Base-by-base conservation (phyloP, 2,888 invertebrate species). In the Oscheius sp. region DNA sequence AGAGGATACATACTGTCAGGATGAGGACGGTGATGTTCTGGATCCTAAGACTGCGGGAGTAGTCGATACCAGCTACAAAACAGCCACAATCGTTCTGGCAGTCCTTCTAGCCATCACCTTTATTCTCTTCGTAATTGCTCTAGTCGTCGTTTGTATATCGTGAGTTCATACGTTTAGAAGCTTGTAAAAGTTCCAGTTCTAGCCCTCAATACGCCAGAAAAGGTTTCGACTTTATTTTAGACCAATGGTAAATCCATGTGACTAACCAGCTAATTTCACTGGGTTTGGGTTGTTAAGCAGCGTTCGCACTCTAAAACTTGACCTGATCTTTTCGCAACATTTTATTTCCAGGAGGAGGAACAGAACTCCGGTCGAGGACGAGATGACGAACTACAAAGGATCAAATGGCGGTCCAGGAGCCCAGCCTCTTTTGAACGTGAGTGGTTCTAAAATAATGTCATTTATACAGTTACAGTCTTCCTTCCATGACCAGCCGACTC, bases 1-100 rank as follows among this genome's bases (percentile, higher is more conserved):
- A 50, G 85, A 88, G 13, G 76, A 74, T 10, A 82, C 81, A 7
- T 80, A 84, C 74, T 84, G 86, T 50, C 85, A 84, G 57, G 86
- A 87, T 71, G 82, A 78, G 35, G 48, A 75, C 29, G 84, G 84
- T 55, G 75, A 76, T 48, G 81, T 84, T 1, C 70, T 84, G 33
- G 77, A 83, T 57, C 83, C 83, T 1, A 70, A 68, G 50, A 79
- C 77, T 33, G 82, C 82, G n/a, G 83, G 79, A 48, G 42, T 42
- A 3, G 87, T 87, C 13, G 82, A 81, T 70, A 77, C 73, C 32
- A 78, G 77, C 48, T 87, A 77, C 75, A 76, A 80, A 70, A 84
- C 83, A 5, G 81, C 84, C 37, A 82, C 85, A 10, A 83, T 86
- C 57, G 78, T 85, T 60, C 76, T 86, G 48, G 84, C 77, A 11